A percentile compares a stretch with the other conserved stretches of the same genome.
These are phyloP conservation scores for Metellina segmentata DNA, from an alignment of 2,888 invertebrate genomes.

Conservation along the genomic window DNA sequence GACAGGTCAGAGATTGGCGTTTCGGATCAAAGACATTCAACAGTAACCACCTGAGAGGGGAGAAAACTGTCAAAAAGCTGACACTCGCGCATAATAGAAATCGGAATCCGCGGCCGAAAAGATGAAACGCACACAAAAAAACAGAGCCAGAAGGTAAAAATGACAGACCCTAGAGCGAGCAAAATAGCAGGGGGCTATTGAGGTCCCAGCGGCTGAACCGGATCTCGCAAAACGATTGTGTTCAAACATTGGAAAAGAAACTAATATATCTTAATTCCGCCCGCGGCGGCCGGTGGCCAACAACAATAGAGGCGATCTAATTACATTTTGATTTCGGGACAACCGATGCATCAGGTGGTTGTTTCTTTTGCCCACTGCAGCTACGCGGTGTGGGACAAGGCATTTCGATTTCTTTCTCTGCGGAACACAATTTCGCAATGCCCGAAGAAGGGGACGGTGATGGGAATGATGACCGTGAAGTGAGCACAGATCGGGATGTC, in stretches of 20 bases:
- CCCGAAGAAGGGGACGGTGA: constrained; percentile 33
- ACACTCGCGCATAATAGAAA: constrained; percentile 72
- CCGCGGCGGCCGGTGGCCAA: constrained; percentile 15
- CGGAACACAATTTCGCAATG: background rate
- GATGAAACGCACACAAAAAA: constrained; percentile 13
- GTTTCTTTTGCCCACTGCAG: constrained; percentile 11
- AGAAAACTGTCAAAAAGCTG: constrained; percentile 28
- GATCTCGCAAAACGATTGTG: constrained; percentile 69
- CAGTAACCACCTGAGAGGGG: constrained; percentile 6
- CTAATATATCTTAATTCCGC: constrained; percentile 76
- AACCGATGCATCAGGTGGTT: constrained; percentile 69
- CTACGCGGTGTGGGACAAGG: constrained; percentile 10
- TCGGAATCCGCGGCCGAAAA: constrained; percentile 61
- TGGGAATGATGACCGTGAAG: constrained; percentile 72
- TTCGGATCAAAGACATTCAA: background rate
- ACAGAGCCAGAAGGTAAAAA: background rate
- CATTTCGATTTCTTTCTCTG: background rate
- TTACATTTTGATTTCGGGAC: constrained; percentile 70
- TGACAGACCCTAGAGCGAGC: constrained; percentile 42
- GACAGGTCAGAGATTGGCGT: constrained; percentile 40
- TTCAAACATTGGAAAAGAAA: constrained; percentile 74
- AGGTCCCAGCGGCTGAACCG: constrained; percentile 52
- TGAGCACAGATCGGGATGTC: background rate
- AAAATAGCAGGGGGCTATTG: constrained; percentile 74
- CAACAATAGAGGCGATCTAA: constrained; percentile 71